phyloP scores from a whole-genome alignment of 1,140 invertebrate genomes.

The Archegozetes longisetosus region DNA sequence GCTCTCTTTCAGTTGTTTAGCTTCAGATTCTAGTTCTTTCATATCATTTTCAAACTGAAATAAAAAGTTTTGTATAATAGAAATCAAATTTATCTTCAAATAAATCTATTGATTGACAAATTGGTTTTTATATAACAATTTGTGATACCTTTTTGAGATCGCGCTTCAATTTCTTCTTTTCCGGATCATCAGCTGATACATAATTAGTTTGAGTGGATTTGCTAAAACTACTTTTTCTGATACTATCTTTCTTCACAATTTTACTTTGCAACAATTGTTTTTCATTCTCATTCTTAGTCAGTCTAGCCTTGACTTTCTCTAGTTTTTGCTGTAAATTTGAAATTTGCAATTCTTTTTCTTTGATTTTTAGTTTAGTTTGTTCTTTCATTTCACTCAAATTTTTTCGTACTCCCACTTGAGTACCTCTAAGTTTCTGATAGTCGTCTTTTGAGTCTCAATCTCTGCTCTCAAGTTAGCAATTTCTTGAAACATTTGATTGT shows the following conservation, averaged over 20 bases:
- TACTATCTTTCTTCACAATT: neutral
- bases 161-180: neutral
- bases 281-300: conserved; percentile 2
- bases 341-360: neutral
- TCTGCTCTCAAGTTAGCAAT: neutral
- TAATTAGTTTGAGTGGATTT: neutral
- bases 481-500: conserved; percentile 11
- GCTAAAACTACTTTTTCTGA: neutral
- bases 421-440: neutral
- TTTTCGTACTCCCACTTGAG: conserved; percentile 4
- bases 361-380: neutral
- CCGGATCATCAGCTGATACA: neutral
- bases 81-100: neutral
- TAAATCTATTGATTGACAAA: too few relatives aligned
- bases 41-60: neutral
- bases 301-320: neutral
- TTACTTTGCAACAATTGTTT: neutral
- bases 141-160: neutral
- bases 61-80: neutral
- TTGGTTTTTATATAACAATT: too few relatives aligned
- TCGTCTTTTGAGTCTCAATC: neutral
- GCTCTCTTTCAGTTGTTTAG: neutral
- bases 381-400: neutral
- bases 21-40: neutral
- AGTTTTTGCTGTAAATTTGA: neutral